Base-by-base conservation (phyloP, 2,797 vertebrate genomes). In the Notolabrus celidotus region DNA sequence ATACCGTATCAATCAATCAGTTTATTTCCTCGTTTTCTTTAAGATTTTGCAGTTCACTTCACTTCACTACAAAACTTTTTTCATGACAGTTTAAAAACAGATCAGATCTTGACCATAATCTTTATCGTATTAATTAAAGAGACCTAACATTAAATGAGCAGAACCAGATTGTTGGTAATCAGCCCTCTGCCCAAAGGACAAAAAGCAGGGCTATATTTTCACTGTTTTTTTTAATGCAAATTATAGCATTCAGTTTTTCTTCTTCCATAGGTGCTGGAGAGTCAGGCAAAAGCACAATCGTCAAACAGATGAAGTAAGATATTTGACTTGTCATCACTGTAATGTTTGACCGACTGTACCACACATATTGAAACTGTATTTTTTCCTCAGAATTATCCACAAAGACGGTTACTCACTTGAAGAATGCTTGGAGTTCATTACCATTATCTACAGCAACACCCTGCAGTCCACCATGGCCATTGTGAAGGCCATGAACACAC, bases 261-360 rank as follows among this genome's bases (percentile, higher is more conserved):
- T 66, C 8, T 90, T 76, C 45, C 63, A 2, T 74, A 99, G 97
- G 98, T 85, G 98, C 98, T 19, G 98, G 98, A 36, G 98, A 99
- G 86, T 99, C 98, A 0, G 98, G 98, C 23, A 99, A 99, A 84
- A 99, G 98, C 88, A 99, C 97, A 39, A 99, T 99, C 0, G 97
- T 99, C 94, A 99, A 99, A 92, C 97, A 99, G 94, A 99, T 99
- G 97, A 99, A 99, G 97, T 99, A 93, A 96, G 97, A 75, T 31
- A 27, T 66, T 74, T 54, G 15, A 47, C 8, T 42, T 66, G 39
- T 6, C 10, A 11, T 17, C 3, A 0, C 15, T 49, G 15, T 20
- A 41, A 1, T 15, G 14, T 45, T 31, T 27, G 6, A 12, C 9
- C 10, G 19, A 50, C 10, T 50, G 8, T 49, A 33, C 67, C 36